These are phyloP conservation scores for Lycaena phlaeas DNA, from an alignment of 2,888 invertebrate genomes.

Conservation along the genomic window DNA sequence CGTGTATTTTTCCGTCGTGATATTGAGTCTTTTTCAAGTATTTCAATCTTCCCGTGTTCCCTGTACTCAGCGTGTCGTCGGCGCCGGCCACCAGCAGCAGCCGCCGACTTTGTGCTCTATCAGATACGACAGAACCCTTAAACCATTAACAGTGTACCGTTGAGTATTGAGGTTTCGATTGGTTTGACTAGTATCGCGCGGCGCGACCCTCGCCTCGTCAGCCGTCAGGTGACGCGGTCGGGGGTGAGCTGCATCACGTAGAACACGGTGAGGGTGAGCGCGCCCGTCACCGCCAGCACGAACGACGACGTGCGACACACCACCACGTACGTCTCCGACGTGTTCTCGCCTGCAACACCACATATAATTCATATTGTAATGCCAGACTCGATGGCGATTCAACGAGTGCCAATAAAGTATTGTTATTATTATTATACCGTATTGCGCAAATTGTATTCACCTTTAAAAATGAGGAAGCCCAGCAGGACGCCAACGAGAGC, in stretches of 20 bases:
- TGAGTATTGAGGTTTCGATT: slow-evolving; percentile 5
- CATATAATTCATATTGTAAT: no score
- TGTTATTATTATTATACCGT: no score
- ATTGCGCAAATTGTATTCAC: slow-evolving; percentile 31
- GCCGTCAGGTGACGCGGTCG: slow-evolving; percentile 27
- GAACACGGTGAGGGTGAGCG: slow-evolving; percentile 25
- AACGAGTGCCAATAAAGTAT: no score
- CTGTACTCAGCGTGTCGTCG: no score
- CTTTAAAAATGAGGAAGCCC: slow-evolving; percentile 73
- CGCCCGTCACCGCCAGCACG: slow-evolving; percentile 28
- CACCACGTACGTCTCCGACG: slow-evolving; percentile 27
- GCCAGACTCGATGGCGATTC: no score
- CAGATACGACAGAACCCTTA: no score
- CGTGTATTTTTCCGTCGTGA: not conserved
- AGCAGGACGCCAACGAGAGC: slow-evolving; percentile 77
- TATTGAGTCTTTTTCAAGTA: no score
- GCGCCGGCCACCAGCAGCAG: no score
- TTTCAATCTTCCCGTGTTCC: no score
- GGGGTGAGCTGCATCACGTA: slow-evolving; percentile 27
- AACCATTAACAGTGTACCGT: no score
- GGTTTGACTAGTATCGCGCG: not conserved
- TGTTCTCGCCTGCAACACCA: slow-evolving; percentile 45
- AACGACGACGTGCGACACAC: slow-evolving; percentile 35
- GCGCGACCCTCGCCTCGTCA: not conserved
- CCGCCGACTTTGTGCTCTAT: no score